A percentile compares a stretch with the other conserved stretches of the same genome.
Evolutionary conservation across 2,888 invertebrate species (phyloP).

Genomic region (Fragum sueziense): DNA sequence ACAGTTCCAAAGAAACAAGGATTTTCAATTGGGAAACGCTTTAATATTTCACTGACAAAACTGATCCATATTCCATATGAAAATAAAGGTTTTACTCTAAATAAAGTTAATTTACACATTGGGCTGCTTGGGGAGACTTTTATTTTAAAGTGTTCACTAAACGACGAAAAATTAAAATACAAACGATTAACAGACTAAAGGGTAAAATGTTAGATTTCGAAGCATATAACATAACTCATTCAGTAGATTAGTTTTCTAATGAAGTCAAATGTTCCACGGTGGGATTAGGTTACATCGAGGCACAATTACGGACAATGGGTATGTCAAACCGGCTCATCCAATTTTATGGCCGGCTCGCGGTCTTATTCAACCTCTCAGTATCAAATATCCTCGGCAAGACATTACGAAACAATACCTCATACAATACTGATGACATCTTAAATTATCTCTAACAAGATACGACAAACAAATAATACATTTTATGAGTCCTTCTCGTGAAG

Average conservation of each 20-base stretch:
- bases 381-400: conserved; percentile 52
- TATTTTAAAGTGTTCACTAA: too few relatives aligned
- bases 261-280: conserved; percentile 35
- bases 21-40: too few relatives aligned
- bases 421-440: conserved; percentile 61
- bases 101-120: too few relatives aligned
- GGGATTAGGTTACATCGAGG: conserved; percentile 47
- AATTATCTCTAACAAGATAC: conserved; percentile 62
- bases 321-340: conserved; percentile 50
- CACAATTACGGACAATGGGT: conserved; percentile 57
- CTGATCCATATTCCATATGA: too few relatives aligned
- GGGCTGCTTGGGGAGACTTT: too few relatives aligned
- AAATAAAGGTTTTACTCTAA: too few relatives aligned
- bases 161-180: too few relatives aligned
- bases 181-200: too few relatives aligned
- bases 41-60: too few relatives aligned
- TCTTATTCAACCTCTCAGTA: conserved; percentile 47
- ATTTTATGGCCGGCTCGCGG: conserved; percentile 46
- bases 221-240: conserved; percentile 24
- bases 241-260: conserved; percentile 24
- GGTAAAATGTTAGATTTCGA: conserved; percentile 4
- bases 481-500: background rate
- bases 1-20: too few relatives aligned
- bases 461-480: conserved; percentile 15
- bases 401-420: conserved; percentile 60